These are phyloP conservation scores for Amphimallon solstitiale DNA, from an alignment of 2,888 invertebrate species.

Conservation along the genomic window DNA sequence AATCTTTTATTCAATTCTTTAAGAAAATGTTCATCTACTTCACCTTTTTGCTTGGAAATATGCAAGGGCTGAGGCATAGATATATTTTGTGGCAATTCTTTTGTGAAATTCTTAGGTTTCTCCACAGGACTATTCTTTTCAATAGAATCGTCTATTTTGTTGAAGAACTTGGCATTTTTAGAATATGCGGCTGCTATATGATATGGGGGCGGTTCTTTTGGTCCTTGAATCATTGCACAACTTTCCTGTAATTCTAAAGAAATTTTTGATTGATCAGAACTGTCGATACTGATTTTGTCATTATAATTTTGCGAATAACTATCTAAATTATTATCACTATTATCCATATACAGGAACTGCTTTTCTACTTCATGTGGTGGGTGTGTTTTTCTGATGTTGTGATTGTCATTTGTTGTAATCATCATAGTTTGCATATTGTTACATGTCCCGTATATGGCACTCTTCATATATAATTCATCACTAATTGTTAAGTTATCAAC, in stretches of 20 bases:
- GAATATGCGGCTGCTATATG: slow-evolving; percentile 86
- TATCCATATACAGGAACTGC: slow-evolving; percentile 7
- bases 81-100: slow-evolving; percentile 51
- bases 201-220: slow-evolving; percentile 78
- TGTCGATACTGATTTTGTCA: slow-evolving; percentile 65
- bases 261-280: slow-evolving; percentile 54
- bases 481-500: slow-evolving; percentile 43
- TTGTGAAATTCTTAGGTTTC: slow-evolving; percentile 51
- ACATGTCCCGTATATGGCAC: slow-evolving; percentile 16
- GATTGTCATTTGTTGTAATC: slow-evolving; percentile 31
- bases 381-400: slow-evolving; percentile 18
- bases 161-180: slow-evolving; percentile 78
- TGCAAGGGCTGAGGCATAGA: slow-evolving; percentile 48
- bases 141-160: slow-evolving; percentile 51
- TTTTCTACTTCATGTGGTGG: slow-evolving; percentile 12
- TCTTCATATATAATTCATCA: slow-evolving; percentile 22
- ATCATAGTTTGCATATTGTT: slow-evolving; percentile 20
- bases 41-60: slow-evolving; percentile 36
- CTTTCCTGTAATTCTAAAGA: slow-evolving; percentile 52
- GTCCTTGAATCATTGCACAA: slow-evolving; percentile 46
- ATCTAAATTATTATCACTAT: slow-evolving; percentile 64
- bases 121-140: slow-evolving; percentile 42
- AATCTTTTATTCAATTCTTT: slow-evolving; percentile 38
- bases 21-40: slow-evolving; percentile 40
- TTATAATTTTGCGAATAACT: slow-evolving; percentile 65